Conservation (phyloP, 1,140 invertebrate species). For the Drosophila tani region DNA sequence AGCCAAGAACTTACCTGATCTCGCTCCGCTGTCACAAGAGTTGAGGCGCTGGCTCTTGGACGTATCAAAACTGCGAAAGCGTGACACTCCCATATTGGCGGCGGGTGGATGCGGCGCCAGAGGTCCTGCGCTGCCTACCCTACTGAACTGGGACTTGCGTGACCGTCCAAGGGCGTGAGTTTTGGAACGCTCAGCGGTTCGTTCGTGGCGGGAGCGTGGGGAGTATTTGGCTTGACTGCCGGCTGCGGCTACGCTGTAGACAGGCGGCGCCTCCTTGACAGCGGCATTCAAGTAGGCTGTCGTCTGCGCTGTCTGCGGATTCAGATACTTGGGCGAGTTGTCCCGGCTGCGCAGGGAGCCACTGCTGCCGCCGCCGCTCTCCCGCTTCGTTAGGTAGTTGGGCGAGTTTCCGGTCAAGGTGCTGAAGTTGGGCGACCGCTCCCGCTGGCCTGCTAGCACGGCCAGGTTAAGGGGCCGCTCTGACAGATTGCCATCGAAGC, state of each 20-base stretch:
- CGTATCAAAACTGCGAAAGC: slow-evolving; percentile 83
- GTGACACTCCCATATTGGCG: slow-evolving; percentile 55
- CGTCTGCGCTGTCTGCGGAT: slow-evolving; percentile 50
- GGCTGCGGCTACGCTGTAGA: slow-evolving; percentile 55
- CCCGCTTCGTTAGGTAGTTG: slow-evolving; percentile 81
- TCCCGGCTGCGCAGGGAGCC: slow-evolving; percentile 76
- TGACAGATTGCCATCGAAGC: slow-evolving; percentile 82
- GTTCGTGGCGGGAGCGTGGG: slow-evolving; percentile 64
- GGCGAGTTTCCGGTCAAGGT: slow-evolving; percentile 81
- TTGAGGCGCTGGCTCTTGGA: slow-evolving; percentile 78
- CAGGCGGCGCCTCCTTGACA: slow-evolving; percentile 77
- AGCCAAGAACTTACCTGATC: slow-evolving; percentile 73
- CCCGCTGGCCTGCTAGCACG: slow-evolving; percentile 50
- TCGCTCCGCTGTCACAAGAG: slow-evolving; percentile 83
- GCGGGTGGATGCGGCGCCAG: slow-evolving; percentile 22
- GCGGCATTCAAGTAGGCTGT: slow-evolving; percentile 80
- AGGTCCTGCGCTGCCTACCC: slow-evolving; percentile 47
- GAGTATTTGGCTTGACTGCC: slow-evolving; percentile 60
- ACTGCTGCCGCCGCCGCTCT: slow-evolving; percentile 60
- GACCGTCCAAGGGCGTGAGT: slow-evolving; percentile 71
- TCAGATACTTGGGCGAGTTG: slow-evolving; percentile 78
- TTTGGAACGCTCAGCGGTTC: slow-evolving; percentile 75
- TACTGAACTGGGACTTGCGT: slow-evolving; percentile 76
- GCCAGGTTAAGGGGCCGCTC: slow-evolving; percentile 56
- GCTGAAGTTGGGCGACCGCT: slow-evolving; percentile 78